Conservation (phyloP, 2,888 invertebrate species). For the Caenorhabditis angaria region DNA sequence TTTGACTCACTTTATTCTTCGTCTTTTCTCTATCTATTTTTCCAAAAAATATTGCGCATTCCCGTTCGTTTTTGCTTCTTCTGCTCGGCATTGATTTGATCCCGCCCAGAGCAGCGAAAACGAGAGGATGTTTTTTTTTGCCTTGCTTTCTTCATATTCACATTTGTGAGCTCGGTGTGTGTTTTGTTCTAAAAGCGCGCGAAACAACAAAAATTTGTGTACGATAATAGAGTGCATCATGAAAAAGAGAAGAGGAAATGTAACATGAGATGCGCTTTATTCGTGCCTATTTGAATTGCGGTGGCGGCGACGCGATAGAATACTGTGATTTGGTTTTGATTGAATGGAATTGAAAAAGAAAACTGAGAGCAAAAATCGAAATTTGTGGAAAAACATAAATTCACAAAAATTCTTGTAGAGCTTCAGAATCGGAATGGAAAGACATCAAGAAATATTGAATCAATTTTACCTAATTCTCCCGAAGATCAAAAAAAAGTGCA, state of each 20-base stretch:
- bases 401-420: too few species aligned
- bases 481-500: too few species aligned
- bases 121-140: neutral
- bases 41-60: neutral
- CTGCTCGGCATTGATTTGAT: neutral
- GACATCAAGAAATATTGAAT: too few species aligned
- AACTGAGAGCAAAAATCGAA: too few species aligned
- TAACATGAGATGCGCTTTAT: neutral
- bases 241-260: neutral
- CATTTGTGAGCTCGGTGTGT: too few species aligned
- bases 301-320: neutral
- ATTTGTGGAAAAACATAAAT: too few species aligned
- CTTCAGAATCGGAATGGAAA: too few species aligned
- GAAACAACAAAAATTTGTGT: too few species aligned
- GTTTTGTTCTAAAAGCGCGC: neutral
- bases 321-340: too few species aligned
- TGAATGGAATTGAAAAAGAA: too few species aligned
- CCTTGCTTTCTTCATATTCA: neutral
- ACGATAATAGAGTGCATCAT: too few species aligned
- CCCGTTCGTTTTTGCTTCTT: neutral
- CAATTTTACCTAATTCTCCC: too few species aligned
- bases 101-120: conserved; percentile 4
- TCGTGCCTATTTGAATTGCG: neutral
- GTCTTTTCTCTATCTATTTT: conserved; percentile 13
- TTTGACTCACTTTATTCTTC: conserved; percentile 43